Evolutionary conservation across 1,140 invertebrate genomes (phyloP).

Genomic region (Glossosoma conforme): DNA sequence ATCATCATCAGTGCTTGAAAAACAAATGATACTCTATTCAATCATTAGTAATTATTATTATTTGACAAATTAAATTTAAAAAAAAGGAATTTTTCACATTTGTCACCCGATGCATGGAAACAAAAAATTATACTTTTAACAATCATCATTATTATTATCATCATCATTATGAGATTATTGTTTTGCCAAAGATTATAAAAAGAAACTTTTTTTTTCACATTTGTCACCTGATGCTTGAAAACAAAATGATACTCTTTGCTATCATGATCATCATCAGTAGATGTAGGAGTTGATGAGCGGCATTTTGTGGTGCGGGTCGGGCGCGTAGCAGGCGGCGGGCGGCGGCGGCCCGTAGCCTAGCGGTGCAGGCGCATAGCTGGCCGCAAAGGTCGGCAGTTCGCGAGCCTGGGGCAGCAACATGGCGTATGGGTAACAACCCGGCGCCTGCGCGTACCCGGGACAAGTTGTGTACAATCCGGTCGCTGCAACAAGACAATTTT

Average conservation of each 20-base stretch:
- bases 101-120: too few relatives aligned
- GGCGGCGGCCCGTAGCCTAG: constrained; percentile 21
- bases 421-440: constrained; percentile 11
- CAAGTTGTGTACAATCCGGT: constrained; percentile 30
- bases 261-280: constrained; percentile 22
- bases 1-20: too few relatives aligned
- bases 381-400: not conserved
- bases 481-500: constrained; percentile 23
- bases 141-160: not conserved
- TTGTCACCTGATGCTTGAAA: not conserved
- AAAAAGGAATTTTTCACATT: not conserved
- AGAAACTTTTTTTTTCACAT: not conserved
- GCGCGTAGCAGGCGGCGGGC: constrained; percentile 22
- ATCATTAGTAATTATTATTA: too few relatives aligned
- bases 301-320: constrained; percentile 13
- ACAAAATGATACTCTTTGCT: too few relatives aligned
- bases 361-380: not conserved
- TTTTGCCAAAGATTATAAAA: not conserved
- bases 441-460: constrained; percentile 24
- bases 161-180: not conserved
- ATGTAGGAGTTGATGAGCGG: constrained; percentile 29
- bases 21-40: too few relatives aligned
- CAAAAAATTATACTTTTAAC: not conserved
- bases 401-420: constrained; percentile 18
- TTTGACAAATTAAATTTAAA: too few relatives aligned